Conservation (phyloP, 2,113 vertebrate species). For the Pomatostomus ruficeps region DNA sequence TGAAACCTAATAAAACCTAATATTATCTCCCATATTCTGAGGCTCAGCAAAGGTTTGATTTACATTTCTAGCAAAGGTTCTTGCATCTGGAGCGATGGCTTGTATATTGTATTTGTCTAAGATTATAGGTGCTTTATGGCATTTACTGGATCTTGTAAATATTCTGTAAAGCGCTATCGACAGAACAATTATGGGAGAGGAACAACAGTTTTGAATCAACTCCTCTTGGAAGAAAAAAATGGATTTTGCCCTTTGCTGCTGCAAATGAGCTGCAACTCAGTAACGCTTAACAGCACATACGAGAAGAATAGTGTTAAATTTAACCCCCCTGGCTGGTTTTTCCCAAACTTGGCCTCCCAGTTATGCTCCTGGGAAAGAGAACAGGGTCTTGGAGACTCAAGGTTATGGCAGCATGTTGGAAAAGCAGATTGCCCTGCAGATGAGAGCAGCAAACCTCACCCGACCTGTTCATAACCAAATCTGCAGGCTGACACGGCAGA, state of each 20-base stretch:
- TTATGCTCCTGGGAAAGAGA: not conserved
- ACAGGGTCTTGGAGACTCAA: not conserved
- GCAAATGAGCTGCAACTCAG: not conserved
- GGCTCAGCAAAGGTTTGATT: conserved; percentile 35
- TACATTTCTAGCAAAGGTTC: conserved; percentile 29
- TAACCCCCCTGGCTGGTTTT: not conserved
- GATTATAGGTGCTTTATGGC: conserved; percentile 16
- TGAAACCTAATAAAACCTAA: conserved; percentile 26
- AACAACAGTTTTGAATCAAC: conserved; percentile 9
- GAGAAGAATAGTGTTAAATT: not conserved
- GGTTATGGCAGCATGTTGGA: not conserved
- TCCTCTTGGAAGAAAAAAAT: not conserved
- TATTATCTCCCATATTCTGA: not conserved
- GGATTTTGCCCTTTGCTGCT: not conserved
- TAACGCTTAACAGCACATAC: not conserved
- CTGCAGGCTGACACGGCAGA: not conserved
- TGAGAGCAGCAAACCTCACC: not conserved
- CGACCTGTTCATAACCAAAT: not conserved
- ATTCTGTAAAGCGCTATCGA: not conserved
- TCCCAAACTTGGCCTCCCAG: not conserved
- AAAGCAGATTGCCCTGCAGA: not conserved
- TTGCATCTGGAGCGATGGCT: conserved; percentile 4
- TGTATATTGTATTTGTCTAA: conserved; percentile 15
- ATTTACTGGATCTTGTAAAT: conserved; percentile 32
- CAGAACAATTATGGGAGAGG: conserved; percentile 9